phyloP scores from a whole-genome alignment of 92 coral and sea anemone species.

The Micromussa lordhowensis region DNA sequence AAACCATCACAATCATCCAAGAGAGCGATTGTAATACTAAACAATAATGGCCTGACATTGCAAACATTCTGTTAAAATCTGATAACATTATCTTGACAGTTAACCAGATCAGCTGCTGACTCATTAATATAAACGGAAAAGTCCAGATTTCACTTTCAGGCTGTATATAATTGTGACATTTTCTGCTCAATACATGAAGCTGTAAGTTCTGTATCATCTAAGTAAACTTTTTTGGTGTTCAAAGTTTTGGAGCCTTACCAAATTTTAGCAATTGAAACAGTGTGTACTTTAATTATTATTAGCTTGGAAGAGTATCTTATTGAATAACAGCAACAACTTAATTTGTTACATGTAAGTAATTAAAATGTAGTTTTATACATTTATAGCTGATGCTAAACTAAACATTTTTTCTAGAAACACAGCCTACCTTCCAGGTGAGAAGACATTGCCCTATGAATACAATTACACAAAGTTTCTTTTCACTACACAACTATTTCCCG shows the following conservation, averaged over 20 bases:
- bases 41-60: neutral
- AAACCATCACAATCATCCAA: neutral
- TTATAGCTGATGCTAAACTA: neutral
- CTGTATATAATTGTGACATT: neutral
- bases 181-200: too few relatives aligned
- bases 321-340: neutral
- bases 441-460: neutral
- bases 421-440: neutral
- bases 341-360: too few relatives aligned
- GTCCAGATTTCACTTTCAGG: neutral
- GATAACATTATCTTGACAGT: neutral
- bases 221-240: neutral
- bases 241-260: neutral
- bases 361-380: neutral
- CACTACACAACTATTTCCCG: constrained; percentile 19
- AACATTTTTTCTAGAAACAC: neutral
- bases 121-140: neutral
- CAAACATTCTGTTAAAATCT: neutral
- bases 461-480: neutral
- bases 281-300: neutral
- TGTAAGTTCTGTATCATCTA: neutral
- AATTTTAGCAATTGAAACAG: neutral
- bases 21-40: neutral
- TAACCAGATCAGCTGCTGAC: neutral
- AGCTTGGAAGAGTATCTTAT: neutral